Evolutionary conservation across 2,888 invertebrate genomes (phyloP).

Genomic region (Bursaphelenchus okinawaensis): DNA sequence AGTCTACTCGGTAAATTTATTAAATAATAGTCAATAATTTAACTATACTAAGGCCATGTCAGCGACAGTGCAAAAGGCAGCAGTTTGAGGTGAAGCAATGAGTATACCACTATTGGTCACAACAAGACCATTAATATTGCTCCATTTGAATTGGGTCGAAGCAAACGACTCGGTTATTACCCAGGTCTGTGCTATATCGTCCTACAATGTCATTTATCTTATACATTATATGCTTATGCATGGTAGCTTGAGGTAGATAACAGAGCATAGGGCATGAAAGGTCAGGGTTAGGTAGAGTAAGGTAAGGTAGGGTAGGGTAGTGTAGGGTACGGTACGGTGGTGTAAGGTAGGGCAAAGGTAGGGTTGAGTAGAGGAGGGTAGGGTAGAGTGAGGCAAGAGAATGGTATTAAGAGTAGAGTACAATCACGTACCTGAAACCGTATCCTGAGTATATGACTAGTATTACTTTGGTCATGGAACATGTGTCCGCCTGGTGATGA

Average conservation of each 20-base stretch:
- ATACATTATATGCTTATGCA: no score
- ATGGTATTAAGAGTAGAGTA: not conserved
- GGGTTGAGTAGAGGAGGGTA: no score
- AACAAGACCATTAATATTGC: not conserved
- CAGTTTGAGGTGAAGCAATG: not conserved
- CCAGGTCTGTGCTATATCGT: slow-evolving; percentile 32
- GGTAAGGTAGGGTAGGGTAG: no score
- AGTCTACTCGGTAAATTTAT: no score
- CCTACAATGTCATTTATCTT: not conserved
- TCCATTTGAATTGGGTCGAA: not conserved
- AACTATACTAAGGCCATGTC: not conserved
- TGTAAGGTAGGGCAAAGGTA: no score
- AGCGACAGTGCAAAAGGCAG: not conserved
- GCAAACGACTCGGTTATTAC: slow-evolving; percentile 55
- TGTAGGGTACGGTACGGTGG: no score
- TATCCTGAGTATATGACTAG: slow-evolving; percentile 43
- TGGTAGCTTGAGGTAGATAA: no score
- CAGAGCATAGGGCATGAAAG: no score
- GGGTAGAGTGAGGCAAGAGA: no score
- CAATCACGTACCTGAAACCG: slow-evolving; percentile 37
- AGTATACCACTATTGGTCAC: not conserved
- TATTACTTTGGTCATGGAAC: slow-evolving; percentile 11
- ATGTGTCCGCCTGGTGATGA: slow-evolving; percentile 35
- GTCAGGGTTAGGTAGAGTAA: no score
- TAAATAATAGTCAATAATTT: no score